phyloP scores from a whole-genome alignment of 2,797 vertebrate genomes.

The Tenualosa ilisha region DNA sequence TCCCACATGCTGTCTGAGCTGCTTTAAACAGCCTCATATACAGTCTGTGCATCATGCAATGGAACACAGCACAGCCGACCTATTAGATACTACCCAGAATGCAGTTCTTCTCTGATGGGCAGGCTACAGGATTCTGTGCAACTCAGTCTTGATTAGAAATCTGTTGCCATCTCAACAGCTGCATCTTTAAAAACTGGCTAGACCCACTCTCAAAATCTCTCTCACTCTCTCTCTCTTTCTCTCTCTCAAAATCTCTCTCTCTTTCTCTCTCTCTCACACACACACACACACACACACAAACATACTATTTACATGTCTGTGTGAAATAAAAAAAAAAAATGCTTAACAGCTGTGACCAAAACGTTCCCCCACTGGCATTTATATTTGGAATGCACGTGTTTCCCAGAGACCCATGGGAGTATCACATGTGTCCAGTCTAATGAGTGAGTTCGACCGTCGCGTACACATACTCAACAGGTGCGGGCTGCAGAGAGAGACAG shows the following conservation, averaged over 20 bases:
- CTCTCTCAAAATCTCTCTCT: not conserved
- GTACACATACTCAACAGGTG: not conserved
- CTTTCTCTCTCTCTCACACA: not conserved
- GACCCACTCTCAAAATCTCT: not conserved
- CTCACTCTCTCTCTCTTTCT: not conserved
- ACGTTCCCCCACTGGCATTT: not conserved
- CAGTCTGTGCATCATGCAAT: not conserved
- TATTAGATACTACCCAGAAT: not conserved
- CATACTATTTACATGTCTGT: not conserved
- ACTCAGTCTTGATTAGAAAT: not conserved
- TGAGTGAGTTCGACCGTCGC: not conserved
- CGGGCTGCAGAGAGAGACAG: not conserved
- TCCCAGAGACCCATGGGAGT: not conserved
- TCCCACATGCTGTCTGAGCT: not conserved
- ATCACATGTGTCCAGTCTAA: not conserved
- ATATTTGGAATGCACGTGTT: not conserved
- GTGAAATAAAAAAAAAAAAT: not conserved
- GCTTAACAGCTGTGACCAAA: conserved; percentile 3
- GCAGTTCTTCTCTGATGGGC: not conserved
- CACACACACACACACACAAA: too few species aligned
- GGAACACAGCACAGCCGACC: not conserved
- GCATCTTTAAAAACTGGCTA: not conserved
- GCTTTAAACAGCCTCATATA: not conserved
- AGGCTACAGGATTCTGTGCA: not conserved
- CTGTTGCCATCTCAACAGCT: conserved; percentile 16